Evolutionary conservation across 2,113 vertebrate species (phyloP), one percentile per base, ranked within the genome.

Genomic region (Columba janthina): DNA sequence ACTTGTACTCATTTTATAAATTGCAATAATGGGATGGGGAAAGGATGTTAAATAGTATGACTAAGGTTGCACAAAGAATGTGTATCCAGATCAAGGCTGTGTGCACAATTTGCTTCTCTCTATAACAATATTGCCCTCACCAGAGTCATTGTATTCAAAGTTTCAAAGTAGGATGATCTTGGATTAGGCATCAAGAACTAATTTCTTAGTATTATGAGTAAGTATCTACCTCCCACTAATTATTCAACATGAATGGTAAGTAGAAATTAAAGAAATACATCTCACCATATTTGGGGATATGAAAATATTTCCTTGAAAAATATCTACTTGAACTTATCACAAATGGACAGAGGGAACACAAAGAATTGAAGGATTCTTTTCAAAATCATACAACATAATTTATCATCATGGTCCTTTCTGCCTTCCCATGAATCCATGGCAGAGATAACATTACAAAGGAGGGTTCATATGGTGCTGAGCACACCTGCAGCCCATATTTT

Each of bases 101-200:
- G 62, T 61, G 18, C 15, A 58, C 12, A 60, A 32, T 62, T 78
- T 88, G 12, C 40, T 76, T 74, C 5, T 69, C 10, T 74, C 42
- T 75, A 3, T 28, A n/a, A 70, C 1, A n/a, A 18, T 31, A 15
- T 1, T 66, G 12, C 5, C 31, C n/a, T 58, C 10, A 0, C 14
- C 28, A 74, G 78, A 88, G 29, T 67, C 20, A 31, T 15, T 42
- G 19, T 22, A 81, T 34, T 53, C 5, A 79, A 56, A 82, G 64
- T 51, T 92, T 92, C 44, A 57, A 29, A 85, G 24, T 25, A 82
- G n/a, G 42, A 9, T 75, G 6, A 79, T 28, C 28, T 60, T 79
- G 38, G 29, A 36, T 50, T 26, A 32, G 10, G 26, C 38, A 60
- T 11, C 28, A 90, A 90, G 15, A 29, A 65, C 34, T 64, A 72